phyloP scores from a whole-genome alignment of 2,113 vertebrate genomes.

The Varanus komodoensis region DNA sequence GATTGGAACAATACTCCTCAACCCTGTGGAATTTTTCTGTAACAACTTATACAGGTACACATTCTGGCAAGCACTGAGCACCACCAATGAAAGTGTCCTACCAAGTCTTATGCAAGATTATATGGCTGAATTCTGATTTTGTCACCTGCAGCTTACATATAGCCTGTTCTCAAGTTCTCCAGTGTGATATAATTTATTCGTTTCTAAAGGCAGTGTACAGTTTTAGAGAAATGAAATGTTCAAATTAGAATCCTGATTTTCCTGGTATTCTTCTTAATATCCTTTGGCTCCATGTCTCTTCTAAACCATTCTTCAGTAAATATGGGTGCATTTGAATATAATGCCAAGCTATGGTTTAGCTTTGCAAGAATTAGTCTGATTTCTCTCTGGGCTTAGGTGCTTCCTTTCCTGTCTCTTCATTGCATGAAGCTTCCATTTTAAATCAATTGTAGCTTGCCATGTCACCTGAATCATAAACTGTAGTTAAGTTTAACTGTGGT shows the following conservation, averaged over 20 bases:
- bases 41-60: too few relatives aligned
- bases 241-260: neutral
- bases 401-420: too few relatives aligned
- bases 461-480: neutral
- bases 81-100: too few relatives aligned
- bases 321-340: neutral
- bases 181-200: too few relatives aligned
- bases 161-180: too few relatives aligned
- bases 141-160: too few relatives aligned
- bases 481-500: neutral
- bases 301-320: neutral
- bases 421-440: neutral
- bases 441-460: neutral
- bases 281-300: neutral
- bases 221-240: neutral
- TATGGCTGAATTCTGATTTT: too few relatives aligned
- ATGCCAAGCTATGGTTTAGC: neutral
- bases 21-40: too few relatives aligned
- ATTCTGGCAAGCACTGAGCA: too few relatives aligned
- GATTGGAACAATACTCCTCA: too few relatives aligned
- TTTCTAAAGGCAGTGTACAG: too few relatives aligned
- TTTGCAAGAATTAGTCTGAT: neutral
- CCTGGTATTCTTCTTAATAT: neutral
- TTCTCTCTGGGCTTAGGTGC: neutral
- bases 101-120: too few relatives aligned